Evolutionary conservation across 2,888 invertebrate genomes (phyloP), one percentile per base, ranked within the genome.

Genomic region (Pomacea canaliculata): DNA sequence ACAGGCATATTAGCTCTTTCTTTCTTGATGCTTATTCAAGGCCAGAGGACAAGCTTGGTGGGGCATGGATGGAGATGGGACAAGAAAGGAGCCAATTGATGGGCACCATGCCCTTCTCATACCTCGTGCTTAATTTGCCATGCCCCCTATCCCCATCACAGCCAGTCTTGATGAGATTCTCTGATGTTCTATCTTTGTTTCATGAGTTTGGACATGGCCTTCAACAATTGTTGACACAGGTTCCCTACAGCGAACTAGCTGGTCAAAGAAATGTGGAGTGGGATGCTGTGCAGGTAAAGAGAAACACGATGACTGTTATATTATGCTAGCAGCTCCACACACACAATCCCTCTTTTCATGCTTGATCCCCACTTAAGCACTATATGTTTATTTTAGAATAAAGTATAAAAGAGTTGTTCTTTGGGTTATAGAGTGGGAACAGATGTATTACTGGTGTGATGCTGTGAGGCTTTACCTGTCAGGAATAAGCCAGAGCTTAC

Each of bases 191-290:
- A 67, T 92, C 93, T 65, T 90, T 98, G 13, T 97, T 97, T 90
- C 93, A 94, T 86, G 94, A 95, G 92, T 96, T 98, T 90, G 99
- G 98, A 0, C 94, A 95, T 83, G 93, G 95, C 0, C 92, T 99
- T 68, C 96, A 98, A 83, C 95, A 97, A 91, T 91, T 98, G 81
- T 92, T 98, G 59, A 96, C 96, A 0, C 94, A 93, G 86, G 94
- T 95, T 0, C 94, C 94, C 23, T 96, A 96, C 90, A 93, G 95
- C 0, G 96, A 97, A 89, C 93, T 97, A 0, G 94, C 96, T 5
- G 97, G 97, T 0, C 91, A 95, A 46, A 94, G 94, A 0, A 96
- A 96, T 89, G 93, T 98, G 0, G 98, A 98, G 92, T 97, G 97
- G 96, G 99, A 99, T 91, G 95, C 96, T 0, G 94, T 95, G 0